A percentile compares a stretch with the other conserved stretches of the same genome.
Conservation (phyloP, 2,797 vertebrate species). For the Rhinella marina region DNA sequence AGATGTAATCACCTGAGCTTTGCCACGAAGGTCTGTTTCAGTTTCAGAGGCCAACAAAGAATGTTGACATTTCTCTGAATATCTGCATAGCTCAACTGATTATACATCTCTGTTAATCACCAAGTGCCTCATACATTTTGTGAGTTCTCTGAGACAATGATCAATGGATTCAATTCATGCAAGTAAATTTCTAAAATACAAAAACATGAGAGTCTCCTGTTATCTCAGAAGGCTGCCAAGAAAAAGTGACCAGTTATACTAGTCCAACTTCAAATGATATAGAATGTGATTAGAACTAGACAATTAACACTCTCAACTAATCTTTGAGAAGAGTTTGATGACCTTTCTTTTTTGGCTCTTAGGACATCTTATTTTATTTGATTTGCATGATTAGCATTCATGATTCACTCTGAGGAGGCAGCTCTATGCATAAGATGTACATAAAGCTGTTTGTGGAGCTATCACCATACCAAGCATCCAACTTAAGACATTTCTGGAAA, state of each 20-base stretch:
- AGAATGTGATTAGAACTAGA: too few species aligned
- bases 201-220: not conserved
- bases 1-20: conserved; percentile 31
- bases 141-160: not conserved
- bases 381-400: not conserved
- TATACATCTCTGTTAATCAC: conserved; percentile 10
- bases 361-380: too few species aligned
- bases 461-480: not conserved
- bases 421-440: not conserved
- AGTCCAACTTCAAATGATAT: not conserved
- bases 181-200: not conserved
- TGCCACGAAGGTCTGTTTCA: not conserved
- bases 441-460: not conserved
- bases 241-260: not conserved
- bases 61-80: not conserved
- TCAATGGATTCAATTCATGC: not conserved
- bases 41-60: conserved; percentile 22
- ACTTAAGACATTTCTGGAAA: not conserved
- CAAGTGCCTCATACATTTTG: not conserved
- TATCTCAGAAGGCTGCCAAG: not conserved
- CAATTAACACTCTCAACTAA: too few species aligned
- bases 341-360: too few species aligned
- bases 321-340: too few species aligned
- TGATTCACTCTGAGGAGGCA: not conserved
- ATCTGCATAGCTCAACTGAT: not conserved